Conservation (phyloP, 2,888 invertebrate species). For the Vesta saturnalis region DNA sequence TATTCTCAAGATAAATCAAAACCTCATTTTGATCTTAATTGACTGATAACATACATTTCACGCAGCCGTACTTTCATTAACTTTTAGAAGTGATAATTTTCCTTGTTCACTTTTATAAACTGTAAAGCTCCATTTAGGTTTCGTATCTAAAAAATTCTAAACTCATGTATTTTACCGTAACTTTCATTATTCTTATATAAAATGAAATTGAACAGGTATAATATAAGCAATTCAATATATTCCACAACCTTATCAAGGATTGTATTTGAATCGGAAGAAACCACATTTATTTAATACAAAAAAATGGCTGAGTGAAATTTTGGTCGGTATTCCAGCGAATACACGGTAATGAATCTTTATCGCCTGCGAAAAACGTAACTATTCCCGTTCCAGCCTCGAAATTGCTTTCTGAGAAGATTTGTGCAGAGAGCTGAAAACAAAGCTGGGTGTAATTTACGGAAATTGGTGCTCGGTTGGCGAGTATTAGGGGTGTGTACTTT, state of each 20-base stretch:
- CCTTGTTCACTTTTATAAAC: not conserved
- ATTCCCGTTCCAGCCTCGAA: slow-evolving; percentile 58
- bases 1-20: slow-evolving; percentile 30
- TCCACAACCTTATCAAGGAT: slow-evolving; percentile 19
- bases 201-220: not conserved
- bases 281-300: slow-evolving; percentile 42
- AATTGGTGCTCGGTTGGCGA: slow-evolving; percentile 61
- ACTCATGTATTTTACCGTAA: not conserved
- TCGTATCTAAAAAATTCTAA: not conserved
- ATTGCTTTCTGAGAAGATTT: slow-evolving; percentile 66
- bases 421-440: slow-evolving; percentile 64
- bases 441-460: slow-evolving; percentile 66
- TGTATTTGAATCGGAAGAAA: slow-evolving; percentile 35
- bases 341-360: slow-evolving; percentile 64
- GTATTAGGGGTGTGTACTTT: slow-evolving; percentile 44
- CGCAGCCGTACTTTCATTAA: slow-evolving; percentile 1
- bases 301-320: slow-evolving; percentile 54
- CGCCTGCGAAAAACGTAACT: slow-evolving; percentile 63
- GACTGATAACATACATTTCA: slow-evolving; percentile 1
- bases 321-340: slow-evolving; percentile 54
- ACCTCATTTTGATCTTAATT: slow-evolving; percentile 36
- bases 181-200: slow-evolving; percentile 6
- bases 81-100: not conserved
- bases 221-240: slow-evolving; percentile 6
- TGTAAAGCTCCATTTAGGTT: slow-evolving; percentile 1